These are phyloP conservation scores for Paguma larvata DNA, from an alignment of 2,797 vertebrate species.

Conservation along the genomic window DNA sequence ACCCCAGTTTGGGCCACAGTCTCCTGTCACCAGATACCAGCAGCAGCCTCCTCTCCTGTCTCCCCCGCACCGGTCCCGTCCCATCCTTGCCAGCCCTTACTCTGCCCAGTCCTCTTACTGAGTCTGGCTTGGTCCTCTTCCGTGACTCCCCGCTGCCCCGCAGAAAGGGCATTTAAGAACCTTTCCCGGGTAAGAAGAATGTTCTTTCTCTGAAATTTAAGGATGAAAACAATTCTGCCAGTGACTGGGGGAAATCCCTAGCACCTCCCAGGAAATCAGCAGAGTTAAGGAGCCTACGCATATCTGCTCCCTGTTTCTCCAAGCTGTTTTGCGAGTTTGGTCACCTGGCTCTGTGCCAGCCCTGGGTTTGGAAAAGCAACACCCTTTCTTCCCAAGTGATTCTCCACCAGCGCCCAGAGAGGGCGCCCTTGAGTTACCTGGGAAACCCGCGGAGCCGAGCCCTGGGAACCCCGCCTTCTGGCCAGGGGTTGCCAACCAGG, in stretches of 20 bases:
- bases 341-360: not conserved
- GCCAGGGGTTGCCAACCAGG: not conserved
- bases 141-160: not conserved
- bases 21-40: not conserved
- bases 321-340: not conserved
- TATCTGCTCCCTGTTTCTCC: not conserved
- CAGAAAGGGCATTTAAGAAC: not conserved
- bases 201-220: conserved; percentile 16
- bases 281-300: not conserved
- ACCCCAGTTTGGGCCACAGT: not conserved
- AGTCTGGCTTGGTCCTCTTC: not conserved
- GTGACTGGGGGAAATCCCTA: not conserved
- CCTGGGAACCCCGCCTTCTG: not conserved
- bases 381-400: not conserved
- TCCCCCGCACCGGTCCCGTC: too few species aligned
- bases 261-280: not conserved
- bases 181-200: not conserved
- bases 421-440: not conserved
- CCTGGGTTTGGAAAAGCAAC: not conserved
- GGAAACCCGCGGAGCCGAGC: not conserved
- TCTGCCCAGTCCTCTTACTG: not conserved
- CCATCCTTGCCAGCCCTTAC: not conserved
- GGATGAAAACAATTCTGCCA: not conserved
- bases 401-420: conserved; percentile 54
- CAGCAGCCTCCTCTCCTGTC: not conserved